phyloP scores from a whole-genome alignment of 2,888 invertebrate genomes.

The Polylopha cassiicola region DNA sequence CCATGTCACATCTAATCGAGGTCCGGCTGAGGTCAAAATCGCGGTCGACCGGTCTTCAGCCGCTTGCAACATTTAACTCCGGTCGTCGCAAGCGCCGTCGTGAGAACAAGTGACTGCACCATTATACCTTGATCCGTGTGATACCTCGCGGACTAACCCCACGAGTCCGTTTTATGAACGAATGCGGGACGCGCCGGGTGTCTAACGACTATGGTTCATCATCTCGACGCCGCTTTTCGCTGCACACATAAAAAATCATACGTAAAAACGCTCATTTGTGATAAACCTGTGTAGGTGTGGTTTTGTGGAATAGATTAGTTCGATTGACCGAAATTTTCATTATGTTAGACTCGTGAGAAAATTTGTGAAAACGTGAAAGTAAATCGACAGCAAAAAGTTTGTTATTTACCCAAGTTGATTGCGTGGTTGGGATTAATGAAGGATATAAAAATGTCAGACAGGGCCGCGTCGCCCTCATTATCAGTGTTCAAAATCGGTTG shows the following conservation, averaged over 20 bases:
- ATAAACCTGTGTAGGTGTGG: constrained; percentile 56
- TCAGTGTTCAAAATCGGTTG: constrained; percentile 40
- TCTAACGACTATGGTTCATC: constrained; percentile 30
- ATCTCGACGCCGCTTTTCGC: constrained; percentile 37
- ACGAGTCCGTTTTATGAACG: constrained; percentile 26
- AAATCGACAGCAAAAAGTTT: constrained; percentile 43
- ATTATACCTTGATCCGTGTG: constrained; percentile 39
- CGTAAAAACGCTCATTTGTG: constrained; percentile 62
- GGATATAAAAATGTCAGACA: constrained; percentile 33
- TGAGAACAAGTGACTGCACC: constrained; percentile 57
- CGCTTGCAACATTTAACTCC: constrained; percentile 55
- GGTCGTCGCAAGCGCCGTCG: constrained; percentile 64
- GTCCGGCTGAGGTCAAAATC: constrained; percentile 46
- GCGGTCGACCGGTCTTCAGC: constrained; percentile 54
- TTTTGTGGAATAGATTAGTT: constrained; percentile 63
- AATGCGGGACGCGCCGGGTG: constrained; percentile 26
- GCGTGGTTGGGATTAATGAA: constrained; percentile 19
- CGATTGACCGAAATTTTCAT: constrained; percentile 55
- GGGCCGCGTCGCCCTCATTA: constrained; percentile 36
- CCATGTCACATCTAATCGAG: constrained; percentile 48
- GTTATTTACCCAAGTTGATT: constrained; percentile 7
- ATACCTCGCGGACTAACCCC: constrained; percentile 28
- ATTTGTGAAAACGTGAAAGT: constrained; percentile 38
- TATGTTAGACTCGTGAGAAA: constrained; percentile 64
- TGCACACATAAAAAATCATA: constrained; percentile 45